These are phyloP conservation scores for Macrosiphum euphorbiae DNA, from an alignment of 2,888 invertebrate species.

Conservation along the genomic window DNA sequence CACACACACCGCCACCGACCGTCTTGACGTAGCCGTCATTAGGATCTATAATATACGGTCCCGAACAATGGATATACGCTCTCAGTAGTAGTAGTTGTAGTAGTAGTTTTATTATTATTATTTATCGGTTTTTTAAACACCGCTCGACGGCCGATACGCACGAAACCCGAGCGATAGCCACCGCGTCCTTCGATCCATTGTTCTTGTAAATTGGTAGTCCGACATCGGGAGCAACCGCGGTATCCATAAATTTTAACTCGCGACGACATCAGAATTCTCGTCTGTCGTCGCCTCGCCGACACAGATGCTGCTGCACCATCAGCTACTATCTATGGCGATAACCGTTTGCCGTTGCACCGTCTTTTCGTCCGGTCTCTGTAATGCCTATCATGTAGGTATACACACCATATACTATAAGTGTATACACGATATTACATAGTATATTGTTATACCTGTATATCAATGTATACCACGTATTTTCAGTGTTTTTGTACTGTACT, in stretches of 20 bases:
- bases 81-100: neutral
- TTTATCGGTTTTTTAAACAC: slow-evolving; percentile 46
- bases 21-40: slow-evolving; percentile 43
- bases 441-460: too few species aligned
- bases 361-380: neutral
- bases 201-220: slow-evolving; percentile 61
- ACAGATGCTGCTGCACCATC: neutral
- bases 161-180: neutral
- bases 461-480: neutral
- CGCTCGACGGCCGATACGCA: neutral
- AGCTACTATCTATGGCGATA: too few species aligned
- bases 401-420: too few species aligned
- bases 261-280: slow-evolving; percentile 43
- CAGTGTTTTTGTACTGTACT: neutral
- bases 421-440: too few species aligned
- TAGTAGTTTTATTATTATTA: neutral
- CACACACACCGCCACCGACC: neutral
- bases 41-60: neutral
- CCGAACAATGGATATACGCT: slow-evolving; percentile 48
- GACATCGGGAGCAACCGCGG: slow-evolving; percentile 50
- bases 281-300: slow-evolving; percentile 18
- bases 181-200: slow-evolving; percentile 32
- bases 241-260: slow-evolving; percentile 39
- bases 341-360: neutral
- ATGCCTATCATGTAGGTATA: neutral